Evolutionary conservation across 2,888 invertebrate genomes (phyloP), one percentile per base, ranked within the genome.

Genomic region (Eupithecia inturbata): DNA sequence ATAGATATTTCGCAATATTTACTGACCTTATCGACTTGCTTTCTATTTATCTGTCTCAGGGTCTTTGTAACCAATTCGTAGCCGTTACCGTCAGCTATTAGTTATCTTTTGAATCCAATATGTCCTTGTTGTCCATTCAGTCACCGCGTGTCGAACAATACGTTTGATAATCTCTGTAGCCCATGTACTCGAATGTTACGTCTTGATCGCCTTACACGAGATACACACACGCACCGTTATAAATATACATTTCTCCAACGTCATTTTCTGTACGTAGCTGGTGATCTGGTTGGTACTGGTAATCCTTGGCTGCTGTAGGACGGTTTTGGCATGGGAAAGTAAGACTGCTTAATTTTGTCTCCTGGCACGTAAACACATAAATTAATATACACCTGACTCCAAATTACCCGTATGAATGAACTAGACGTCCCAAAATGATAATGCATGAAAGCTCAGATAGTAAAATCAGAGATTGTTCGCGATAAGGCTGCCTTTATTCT

Each of bases 1-100:
- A 26, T 57, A 57, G 0, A 57, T 57, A 26, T 57, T 57, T 70
- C 49, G 26, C 63, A 70, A 66, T 66, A 53, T 36, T 36, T 60
- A n/a, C 45, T 62, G 57, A 62, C 67, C 67, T 60, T 67, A 67
- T 66, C 53, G 28, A 31, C 22, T 72, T 67, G 57, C 72, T 72
- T 72, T 72, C 68, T 72, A 72, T 62, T 71, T 57, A 57, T 57
- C 22, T 62, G 33, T 45, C 33, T 49, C 67, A 62, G 72, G 62
- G 67, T 49, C 67, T 72, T 69, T 22, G 12, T 26, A 14, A n/a
- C 26, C 57, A 57, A 26, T 57, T 57, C 26, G 12, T 57, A 57
- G 26, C 57, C 10, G 57, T 57, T 57, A 26, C 26, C 57, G 57
- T 57, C 4, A 12, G 26, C 14, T 57, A 57, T 22, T 57, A 26